Evolutionary conservation across 1,140 invertebrate genomes (phyloP), one percentile per base, ranked within the genome.

Genomic region (Drosophila quadrilineata): DNA sequence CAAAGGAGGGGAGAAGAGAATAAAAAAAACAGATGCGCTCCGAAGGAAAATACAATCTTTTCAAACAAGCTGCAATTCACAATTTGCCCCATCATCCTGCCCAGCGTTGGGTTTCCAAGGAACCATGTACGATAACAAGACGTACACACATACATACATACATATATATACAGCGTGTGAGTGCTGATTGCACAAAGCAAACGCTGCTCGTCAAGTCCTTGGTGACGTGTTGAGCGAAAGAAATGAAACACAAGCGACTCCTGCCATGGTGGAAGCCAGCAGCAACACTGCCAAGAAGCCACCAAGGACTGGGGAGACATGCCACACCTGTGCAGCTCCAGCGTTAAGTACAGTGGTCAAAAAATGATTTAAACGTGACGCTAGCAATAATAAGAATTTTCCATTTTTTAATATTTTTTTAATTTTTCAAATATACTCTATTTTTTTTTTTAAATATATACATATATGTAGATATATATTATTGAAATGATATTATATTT

Each of bases 141-240:
- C 59, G 59, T 56, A 58, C 48, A 57, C 52, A 69, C 72, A 68
- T 67, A 64, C 22, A 49, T 21, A 14, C 57, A 45, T 16, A 50
- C 16, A 46, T 10, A 52, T 8, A 24, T 17, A 19, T 31, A 8
- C 14, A 5, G 43, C 40, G 17, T 56, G 56, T 52, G 49, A 63
- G 56, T 66, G 40, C 54, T 84, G 77, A 84, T 84, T 84, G 77
- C 65, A 85, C 77, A 84, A 84, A 84, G 77, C 60, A 62, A 49
- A 3, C 36, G 63, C n/a, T 71, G 74, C 79, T 59, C 65, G 73
- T 73, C 79, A 77, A 79, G 56, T 85, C 79, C 77, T 85, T 84
- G 77, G 77, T 77, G 77, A 77, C 79, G 77, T 84, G 77, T 67
- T 71, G 73, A 82, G 49, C 56, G 52, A 77, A 82, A 77, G 69